phyloP scores from a whole-genome alignment of 2,888 invertebrate species.

The Smittia sp. region DNA sequence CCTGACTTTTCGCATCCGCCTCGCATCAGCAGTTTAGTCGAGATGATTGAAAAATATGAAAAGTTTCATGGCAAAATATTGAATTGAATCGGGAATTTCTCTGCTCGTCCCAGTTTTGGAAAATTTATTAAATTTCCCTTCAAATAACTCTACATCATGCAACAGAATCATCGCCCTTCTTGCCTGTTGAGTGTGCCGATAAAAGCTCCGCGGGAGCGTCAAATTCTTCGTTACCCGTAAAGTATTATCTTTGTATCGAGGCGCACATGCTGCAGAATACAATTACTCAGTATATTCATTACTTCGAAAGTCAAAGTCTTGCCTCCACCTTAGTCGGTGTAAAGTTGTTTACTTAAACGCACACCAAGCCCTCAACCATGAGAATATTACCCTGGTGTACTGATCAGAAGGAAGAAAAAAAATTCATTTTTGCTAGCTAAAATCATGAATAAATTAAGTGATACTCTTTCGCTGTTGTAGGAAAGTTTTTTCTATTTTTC shows the following conservation, averaged over 20 bases:
- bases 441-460: conserved; percentile 32
- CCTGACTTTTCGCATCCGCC: neutral
- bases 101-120: neutral
- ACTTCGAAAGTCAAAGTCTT: neutral
- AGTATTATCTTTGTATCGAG: conserved; percentile 31
- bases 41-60: conserved; percentile 40
- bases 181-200: neutral
- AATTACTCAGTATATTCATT: conserved; percentile 34
- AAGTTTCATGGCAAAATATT: conserved; percentile 33
- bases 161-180: no score
- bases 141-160: no score
- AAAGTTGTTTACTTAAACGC: neutral
- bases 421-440: neutral
- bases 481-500: no score
- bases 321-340: neutral
- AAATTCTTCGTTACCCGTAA: conserved; percentile 25
- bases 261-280: conserved; percentile 35
- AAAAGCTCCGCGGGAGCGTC: neutral
- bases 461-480: neutral
- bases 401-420: neutral
- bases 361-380: neutral
- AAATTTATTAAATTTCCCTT: conserved; percentile 22
- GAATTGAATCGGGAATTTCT: conserved; percentile 29
- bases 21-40: neutral
- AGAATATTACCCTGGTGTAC: conserved; percentile 2